Base-by-base conservation (phyloP, 2,888 invertebrate species). In the Cacoxenus indagator region DNA sequence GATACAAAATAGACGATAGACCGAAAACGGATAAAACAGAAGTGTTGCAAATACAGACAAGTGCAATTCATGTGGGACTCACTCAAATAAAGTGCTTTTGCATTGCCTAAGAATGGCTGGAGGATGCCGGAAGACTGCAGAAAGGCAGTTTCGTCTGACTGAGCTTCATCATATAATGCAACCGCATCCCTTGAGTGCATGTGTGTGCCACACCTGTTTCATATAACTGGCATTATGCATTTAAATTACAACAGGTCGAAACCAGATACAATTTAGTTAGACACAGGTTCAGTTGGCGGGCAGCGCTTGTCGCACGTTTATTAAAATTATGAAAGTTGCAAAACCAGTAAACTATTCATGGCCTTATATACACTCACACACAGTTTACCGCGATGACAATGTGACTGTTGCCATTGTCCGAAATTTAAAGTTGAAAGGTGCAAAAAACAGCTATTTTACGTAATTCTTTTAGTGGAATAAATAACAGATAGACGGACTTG, bases 51-150 rank as follows among this genome's bases (percentile, higher is more conserved):
- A 82, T 77, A 78, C 81, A 82, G 78, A 73, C 82, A 76, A 81
- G 81, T 81, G 83, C 77, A 77, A 80, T 82, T 82, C 79, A 80
- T 77, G 79, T 78, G 79, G 79, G 83, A 82, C 80, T 80, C 80
- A 80, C 80, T 80, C 82, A 80, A 80, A 80, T 82, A 80, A 80
- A 80, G 80, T 80, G 80, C 79, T 80, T 80, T 81, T 81, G 73
- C 81, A 82, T 81, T 81, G 80, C 75, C 68, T 70, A 72, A 67
- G 78, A 75, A 62, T 62, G 43, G 22, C 43, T 26, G 29, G 43
- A 37, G 37, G 45, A 45, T 62, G 24, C 59, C 37, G 61, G 45
- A 43, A 31, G 75, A 78, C 73, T 75, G 73, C 57, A 29, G 70
- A 57, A 51, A 22, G 51, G 5, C 51, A 51, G 22, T 22, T 22